Conservation (phyloP, 2,888 invertebrate species). For the Fragum sueziense region DNA sequence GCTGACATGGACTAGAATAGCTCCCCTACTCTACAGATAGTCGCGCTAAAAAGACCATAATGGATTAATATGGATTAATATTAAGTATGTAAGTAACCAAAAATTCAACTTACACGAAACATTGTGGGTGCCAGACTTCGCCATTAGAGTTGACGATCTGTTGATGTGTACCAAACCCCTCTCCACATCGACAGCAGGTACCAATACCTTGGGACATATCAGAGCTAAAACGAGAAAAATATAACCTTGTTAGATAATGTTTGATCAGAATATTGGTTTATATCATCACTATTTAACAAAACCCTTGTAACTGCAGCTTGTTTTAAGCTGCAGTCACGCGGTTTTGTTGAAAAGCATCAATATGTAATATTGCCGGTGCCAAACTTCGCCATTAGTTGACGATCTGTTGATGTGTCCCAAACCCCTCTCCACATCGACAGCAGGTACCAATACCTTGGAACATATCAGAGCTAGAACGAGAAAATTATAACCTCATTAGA, state of each 20-base stretch:
- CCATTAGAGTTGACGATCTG: constrained; percentile 99
- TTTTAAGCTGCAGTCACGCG: too few species aligned
- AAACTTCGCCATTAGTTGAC: constrained; percentile 98
- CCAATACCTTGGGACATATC: constrained; percentile 88
- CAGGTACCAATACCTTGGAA: constrained; percentile 93
- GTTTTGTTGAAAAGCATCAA: too few species aligned
- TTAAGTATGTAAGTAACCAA: too few species aligned
- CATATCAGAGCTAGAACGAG: constrained; percentile 76
- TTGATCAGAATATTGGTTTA: too few species aligned
- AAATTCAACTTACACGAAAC: constrained; percentile 95
- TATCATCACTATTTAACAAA: too few species aligned
- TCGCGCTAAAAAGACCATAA: too few species aligned
- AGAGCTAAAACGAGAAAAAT: constrained; percentile 68
- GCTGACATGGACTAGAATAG: too few species aligned
- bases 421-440: constrained; percentile 97
- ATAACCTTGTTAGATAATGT: too few species aligned
- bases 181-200: constrained; percentile 97
- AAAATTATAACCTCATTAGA: too few species aligned
- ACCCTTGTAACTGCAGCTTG: too few species aligned
- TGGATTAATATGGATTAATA: too few species aligned
- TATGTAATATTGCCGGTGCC: constrained; percentile 99
- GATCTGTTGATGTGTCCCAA: constrained; percentile 98
- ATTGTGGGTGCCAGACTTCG: constrained; percentile 99
- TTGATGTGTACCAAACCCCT: constrained; percentile 97
- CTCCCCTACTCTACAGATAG: too few species aligned